Evolutionary conservation across 2,797 vertebrate genomes (phyloP), one percentile per base, ranked within the genome.

Genomic region (Karalla daura): DNA sequence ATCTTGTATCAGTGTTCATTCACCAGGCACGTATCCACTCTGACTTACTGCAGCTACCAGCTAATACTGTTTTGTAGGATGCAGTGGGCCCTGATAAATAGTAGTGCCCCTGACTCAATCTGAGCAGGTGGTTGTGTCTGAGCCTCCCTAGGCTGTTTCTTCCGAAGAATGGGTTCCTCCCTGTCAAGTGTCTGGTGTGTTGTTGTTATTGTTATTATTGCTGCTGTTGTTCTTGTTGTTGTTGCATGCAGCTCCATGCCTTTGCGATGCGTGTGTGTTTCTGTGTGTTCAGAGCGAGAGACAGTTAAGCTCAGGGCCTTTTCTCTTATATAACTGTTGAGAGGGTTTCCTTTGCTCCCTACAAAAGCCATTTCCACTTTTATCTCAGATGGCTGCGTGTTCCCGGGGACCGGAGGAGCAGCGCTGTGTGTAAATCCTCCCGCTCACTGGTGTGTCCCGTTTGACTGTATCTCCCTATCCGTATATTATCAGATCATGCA

Each of bases 261-360:
- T 73, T 55, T 58, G 67, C 67, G 46, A 60, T 52, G 68, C 70
- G 72, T 70, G 44, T 58, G 45, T 77, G 53, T 24, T 14, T 30
- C 6, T 24, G 54, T 61, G 65, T 64, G 66, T 70, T 20, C 11
- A 14, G n/a, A 14, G 9, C 37, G 40, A 44, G 32, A 56, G 54
- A 67, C 41, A 76, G 66, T 78, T 35, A 50, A 32, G 78, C 84
- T 86, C 71, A 43, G 79, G 85, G 85, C 81, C 62, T 69, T 79
- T 79, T 76, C 53, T 83, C 81, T 91, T 91, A 89, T 66, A 58
- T 91, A 91, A 90, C 74, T 54, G 49, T 67, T 45, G 56, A 85
- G 78, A 88, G 70, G 71, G 79, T 81, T 84, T 89, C 70, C 65
- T 86, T 67, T 70, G 33, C 83, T 83, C 55, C 47, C 53, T 71